These are phyloP conservation scores for Phaenicophaeus curvirostris DNA, from an alignment of 2,797 vertebrate species.

Conservation along the genomic window DNA sequence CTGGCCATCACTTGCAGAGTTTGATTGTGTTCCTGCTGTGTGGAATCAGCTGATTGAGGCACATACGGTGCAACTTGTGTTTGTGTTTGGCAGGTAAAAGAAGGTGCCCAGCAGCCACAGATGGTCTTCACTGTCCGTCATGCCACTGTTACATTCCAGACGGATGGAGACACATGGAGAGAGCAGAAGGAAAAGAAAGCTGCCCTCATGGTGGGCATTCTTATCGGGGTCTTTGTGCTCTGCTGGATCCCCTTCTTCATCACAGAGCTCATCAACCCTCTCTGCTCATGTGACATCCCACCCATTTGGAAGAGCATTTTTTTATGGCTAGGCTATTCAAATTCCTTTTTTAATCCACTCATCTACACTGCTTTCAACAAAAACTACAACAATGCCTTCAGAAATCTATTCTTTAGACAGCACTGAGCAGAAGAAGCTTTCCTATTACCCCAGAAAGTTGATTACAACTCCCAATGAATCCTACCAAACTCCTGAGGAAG, in stretches of 20 bases:
- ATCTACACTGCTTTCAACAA: slow-evolving; percentile 98
- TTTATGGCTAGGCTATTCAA: slow-evolving; percentile 97
- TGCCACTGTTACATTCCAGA: slow-evolving; percentile 91
- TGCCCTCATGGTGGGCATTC: slow-evolving; percentile 94
- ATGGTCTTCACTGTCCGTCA: slow-evolving; percentile 90
- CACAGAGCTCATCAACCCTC: slow-evolving; percentile 91
- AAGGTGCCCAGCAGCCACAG: slow-evolving; percentile 85
- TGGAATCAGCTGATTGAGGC: background rate
- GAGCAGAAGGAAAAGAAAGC: slow-evolving; percentile 95
- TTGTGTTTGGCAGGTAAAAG: slow-evolving; percentile 84
- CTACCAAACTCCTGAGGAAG: background rate
- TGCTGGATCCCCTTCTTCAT: slow-evolving; percentile 99
- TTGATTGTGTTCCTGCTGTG: background rate
- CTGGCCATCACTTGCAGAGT: background rate
- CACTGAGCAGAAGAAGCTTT: slow-evolving; percentile 70
- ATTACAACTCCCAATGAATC: background rate
- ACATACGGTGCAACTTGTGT: background rate
- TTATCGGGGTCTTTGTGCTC: slow-evolving; percentile 94
- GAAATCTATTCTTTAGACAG: slow-evolving; percentile 90
- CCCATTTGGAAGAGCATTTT: slow-evolving; percentile 96
- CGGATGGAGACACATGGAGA: slow-evolving; percentile 90
- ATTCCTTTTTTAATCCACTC: slow-evolving; percentile 97
- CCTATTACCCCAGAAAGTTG: background rate
- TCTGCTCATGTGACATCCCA: slow-evolving; percentile 91
- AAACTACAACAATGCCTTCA: slow-evolving; percentile 96